phyloP scores from a whole-genome alignment of 2,797 vertebrate genomes.

The Gambelia wislizenii region DNA sequence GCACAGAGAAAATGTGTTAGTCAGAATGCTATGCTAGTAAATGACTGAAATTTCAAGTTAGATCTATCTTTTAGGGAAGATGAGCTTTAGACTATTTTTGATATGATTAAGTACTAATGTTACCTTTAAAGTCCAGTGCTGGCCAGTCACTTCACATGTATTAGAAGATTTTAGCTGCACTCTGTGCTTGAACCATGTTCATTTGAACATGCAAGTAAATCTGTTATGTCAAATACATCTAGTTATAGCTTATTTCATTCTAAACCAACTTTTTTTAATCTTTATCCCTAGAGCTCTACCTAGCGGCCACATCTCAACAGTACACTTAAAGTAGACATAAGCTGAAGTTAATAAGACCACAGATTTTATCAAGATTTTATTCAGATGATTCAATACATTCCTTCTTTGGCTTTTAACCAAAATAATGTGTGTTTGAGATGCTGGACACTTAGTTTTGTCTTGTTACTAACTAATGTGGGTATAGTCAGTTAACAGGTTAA shows the following conservation, averaged over 20 bases:
- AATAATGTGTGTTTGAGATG: neutral
- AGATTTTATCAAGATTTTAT: neutral
- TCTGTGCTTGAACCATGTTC: neutral
- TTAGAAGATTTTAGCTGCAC: neutral
- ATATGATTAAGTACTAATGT: neutral
- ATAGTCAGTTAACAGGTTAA: neutral
- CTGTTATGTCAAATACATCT: neutral
- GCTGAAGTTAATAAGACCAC: neutral
- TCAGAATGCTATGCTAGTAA: neutral
- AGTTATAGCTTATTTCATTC: neutral
- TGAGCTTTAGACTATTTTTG: neutral
- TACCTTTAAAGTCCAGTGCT: neutral
- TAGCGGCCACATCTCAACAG: constrained; percentile 59
- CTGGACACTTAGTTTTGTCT: neutral
- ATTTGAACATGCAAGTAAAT: neutral
- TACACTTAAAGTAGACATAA: neutral
- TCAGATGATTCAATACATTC: neutral
- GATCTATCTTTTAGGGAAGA: neutral
- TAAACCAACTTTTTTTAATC: neutral
- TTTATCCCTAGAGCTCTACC: constrained; percentile 62
- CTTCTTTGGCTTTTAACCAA: neutral
- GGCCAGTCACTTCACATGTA: neutral
- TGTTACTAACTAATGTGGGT: too few species aligned
- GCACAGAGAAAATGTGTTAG: neutral
- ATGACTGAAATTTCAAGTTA: neutral